These are phyloP conservation scores for Spisula subtruncata DNA, from an alignment of 2,888 invertebrate species.

Conservation along the genomic window DNA sequence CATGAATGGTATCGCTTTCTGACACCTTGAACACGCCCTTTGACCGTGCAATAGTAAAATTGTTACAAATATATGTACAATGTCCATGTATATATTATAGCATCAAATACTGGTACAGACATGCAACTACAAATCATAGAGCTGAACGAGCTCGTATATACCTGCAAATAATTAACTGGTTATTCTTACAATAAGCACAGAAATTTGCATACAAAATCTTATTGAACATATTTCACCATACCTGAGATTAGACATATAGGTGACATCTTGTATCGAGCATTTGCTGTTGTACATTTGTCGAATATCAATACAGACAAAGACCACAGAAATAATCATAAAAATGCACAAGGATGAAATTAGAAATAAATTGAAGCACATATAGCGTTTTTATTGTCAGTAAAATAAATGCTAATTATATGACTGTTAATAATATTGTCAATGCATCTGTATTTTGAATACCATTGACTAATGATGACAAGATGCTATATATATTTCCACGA, in stretches of 20 bases:
- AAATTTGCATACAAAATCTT: background rate
- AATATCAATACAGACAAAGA: background rate
- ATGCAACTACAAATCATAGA: conserved; percentile 5
- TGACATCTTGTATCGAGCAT: too few relatives aligned
- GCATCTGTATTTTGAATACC: background rate
- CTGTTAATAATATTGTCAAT: conserved; percentile 17
- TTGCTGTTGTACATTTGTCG: too few relatives aligned
- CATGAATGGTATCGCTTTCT: background rate
- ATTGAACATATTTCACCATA: background rate
- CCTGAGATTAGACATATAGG: background rate
- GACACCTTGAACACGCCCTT: background rate
- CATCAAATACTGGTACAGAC: background rate
- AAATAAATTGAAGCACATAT: background rate
- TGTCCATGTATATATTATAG: background rate
- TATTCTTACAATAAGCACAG: background rate
- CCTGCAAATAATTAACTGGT: background rate
- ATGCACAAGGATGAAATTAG: background rate
- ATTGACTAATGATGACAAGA: background rate
- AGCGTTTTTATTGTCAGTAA: conserved; percentile 2
- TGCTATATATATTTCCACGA: background rate
- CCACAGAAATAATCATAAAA: background rate
- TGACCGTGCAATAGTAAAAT: background rate
- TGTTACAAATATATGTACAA: background rate
- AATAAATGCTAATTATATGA: conserved; percentile 6
- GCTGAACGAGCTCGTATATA: background rate